Base-by-base conservation (phyloP, 1,140 invertebrate species). In the Pogonomyrmex californicus region DNA sequence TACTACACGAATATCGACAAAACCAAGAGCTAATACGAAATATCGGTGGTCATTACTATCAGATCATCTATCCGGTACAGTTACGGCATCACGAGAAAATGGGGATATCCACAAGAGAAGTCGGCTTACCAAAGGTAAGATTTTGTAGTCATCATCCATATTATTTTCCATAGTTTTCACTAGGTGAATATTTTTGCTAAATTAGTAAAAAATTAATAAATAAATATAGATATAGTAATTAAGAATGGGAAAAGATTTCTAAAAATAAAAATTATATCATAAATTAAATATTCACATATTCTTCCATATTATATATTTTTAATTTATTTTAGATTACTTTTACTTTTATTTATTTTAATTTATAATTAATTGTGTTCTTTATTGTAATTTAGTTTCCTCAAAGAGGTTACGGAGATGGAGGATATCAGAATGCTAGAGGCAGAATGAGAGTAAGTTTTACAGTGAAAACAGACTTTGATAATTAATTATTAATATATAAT, bases 61-160 rank as follows among this genome's bases (percentile, higher is more conserved):
- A 99, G 96, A 98, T 99, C 95, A 98, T 99, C 91, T 99, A 99
- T 96, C 98, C 98, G 82, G 98, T 98, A 90, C 98, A 99, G 96
- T 96, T 99, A 93, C 97, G 98, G 85, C 98, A 98, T 95, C 98
- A 99, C 96, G 98, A 98, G 96, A 99, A 99, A 96, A 98, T 99
- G 97, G 98, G 98, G 93, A 99, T 99, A 94, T 98, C 98, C 89
- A 98, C 98, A 83, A 96, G 98, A 94, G 98, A 98, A 96, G 97
- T 98, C 93, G 97, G 97, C 95, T 96, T 97, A 92, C 96, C 97
- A 92, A 98, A 98, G 97, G 98, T 98, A 96, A 96, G 47, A 56
- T 56, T 68, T 68, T 7, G n/a, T 44, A 7, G 23, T 23, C 5
- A 30, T 1, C 0, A 23, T 23, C 36, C 83, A 81, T 51, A 12